Conservation (phyloP, 2,797 vertebrate genomes). For the Malurus splendens region DNA sequence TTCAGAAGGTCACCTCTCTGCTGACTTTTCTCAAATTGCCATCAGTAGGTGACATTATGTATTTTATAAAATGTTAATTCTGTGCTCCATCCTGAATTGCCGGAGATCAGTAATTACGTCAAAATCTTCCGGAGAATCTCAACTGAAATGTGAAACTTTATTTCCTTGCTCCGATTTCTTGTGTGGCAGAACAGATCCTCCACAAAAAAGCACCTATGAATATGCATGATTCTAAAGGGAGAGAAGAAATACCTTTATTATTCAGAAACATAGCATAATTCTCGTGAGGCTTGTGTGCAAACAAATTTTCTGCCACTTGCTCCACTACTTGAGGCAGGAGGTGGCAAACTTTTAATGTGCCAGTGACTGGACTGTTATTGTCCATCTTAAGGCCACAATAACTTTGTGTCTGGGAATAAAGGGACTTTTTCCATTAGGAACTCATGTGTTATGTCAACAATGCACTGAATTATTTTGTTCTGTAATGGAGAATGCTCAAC, state of each 20-base stretch:
- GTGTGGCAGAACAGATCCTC: not conserved
- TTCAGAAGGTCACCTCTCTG: not conserved
- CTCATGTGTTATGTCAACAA: not conserved
- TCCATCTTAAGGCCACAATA: not conserved
- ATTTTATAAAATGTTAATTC: conserved; percentile 19
- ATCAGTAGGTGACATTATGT: not conserved
- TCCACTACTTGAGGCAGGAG: not conserved
- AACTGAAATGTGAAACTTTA: not conserved
- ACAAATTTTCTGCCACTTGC: not conserved
- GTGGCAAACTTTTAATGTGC: not conserved
- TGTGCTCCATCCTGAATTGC: not conserved
- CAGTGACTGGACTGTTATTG: not conserved
- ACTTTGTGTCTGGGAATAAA: not conserved
- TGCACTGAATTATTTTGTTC: not conserved
- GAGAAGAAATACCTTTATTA: not conserved
- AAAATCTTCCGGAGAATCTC: not conserved
- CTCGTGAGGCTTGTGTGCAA: not conserved
- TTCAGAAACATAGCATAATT: not conserved
- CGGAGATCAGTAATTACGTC: not conserved
- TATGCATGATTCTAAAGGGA: not conserved
- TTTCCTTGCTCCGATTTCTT: not conserved
- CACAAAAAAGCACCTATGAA: not conserved
- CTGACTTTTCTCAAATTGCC: not conserved
- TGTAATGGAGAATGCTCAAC: not conserved
- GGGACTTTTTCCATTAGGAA: not conserved